Evolutionary conservation across 2,113 vertebrate genomes (phyloP).

Genomic region (Euleptes europaea): DNA sequence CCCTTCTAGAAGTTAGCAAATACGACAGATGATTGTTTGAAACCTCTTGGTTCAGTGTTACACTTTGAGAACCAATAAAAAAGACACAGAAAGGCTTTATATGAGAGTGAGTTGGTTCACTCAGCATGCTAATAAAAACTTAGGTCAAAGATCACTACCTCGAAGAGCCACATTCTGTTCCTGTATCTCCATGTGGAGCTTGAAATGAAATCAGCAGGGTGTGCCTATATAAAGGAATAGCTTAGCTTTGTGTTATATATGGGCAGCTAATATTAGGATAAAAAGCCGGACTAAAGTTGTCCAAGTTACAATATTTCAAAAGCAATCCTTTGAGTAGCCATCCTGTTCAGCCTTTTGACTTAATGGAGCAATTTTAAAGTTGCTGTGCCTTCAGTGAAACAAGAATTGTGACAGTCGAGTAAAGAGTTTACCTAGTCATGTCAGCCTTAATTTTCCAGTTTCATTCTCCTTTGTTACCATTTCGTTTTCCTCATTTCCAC

Average conservation of each 20-base stretch:
- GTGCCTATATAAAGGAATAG: conserved; percentile 31
- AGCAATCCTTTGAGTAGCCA: not conserved
- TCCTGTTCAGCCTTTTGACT: not conserved
- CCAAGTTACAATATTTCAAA: conserved; percentile 7
- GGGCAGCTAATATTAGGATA: conserved; percentile 49
- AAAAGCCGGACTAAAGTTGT: conserved; percentile 19
- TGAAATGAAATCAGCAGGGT: conserved; percentile 47
- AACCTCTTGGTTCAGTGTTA: conserved; percentile 45
- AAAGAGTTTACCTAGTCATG: not conserved
- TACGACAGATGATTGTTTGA: conserved; percentile 35
- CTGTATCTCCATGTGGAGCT: conserved; percentile 34
- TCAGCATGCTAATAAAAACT: conserved; percentile 49
- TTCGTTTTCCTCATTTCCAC: too few relatives aligned
- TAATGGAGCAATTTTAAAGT: not conserved
- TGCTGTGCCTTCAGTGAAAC: not conserved
- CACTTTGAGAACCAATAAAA: conserved; percentile 46
- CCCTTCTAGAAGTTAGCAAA: conserved; percentile 39
- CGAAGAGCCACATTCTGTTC: conserved; percentile 55
- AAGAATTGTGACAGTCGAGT: not conserved
- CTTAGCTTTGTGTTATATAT: conserved; percentile 36
- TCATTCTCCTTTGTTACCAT: too few relatives aligned
- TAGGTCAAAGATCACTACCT: conserved; percentile 56
- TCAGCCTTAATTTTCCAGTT: not conserved
- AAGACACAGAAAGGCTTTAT: conserved; percentile 37
- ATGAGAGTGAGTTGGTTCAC: conserved; percentile 35